Percentiles rank a stretch among this genome's conserved stretches.
Conservation (phyloP, 2,888 invertebrate genomes). For the Erpobdella octoculata region DNA sequence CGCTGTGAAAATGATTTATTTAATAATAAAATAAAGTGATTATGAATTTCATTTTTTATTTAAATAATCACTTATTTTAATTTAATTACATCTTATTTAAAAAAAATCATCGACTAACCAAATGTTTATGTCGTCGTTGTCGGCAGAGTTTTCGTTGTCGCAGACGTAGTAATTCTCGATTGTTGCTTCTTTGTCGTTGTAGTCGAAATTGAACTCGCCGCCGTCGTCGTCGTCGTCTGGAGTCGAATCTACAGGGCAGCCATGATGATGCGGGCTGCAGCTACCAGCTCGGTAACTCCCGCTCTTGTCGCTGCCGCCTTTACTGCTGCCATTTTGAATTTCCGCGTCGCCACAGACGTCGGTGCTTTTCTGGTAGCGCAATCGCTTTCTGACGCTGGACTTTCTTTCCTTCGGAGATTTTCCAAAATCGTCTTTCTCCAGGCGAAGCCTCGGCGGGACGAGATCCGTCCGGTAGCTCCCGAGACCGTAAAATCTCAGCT, state of each 20-base stretch:
- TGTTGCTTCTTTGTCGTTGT: neutral
- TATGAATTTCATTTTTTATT: too few relatives aligned
- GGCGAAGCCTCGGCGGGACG: neutral
- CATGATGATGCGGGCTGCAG: neutral
- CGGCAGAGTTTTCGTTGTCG: too few relatives aligned
- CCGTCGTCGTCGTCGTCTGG: neutral
- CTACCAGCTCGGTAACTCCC: too few relatives aligned
- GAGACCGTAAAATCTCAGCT: conserved; percentile 15
- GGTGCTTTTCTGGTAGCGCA: neutral
- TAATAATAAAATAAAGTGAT: too few relatives aligned
- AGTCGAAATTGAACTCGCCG: neutral
- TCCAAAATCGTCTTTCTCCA: neutral
- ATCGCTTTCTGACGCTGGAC: neutral
- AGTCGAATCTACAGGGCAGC: neutral
- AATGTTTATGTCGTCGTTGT: too few relatives aligned
- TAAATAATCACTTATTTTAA: too few relatives aligned
- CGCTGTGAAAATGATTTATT: too few relatives aligned
- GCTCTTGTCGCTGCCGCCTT: neutral
- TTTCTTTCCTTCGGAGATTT: neutral
- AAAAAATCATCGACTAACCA: too few relatives aligned
- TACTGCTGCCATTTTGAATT: too few relatives aligned
- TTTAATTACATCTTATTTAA: too few relatives aligned
- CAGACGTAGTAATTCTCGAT: too few relatives aligned
- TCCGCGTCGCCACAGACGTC: too few relatives aligned
- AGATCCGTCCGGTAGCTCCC: neutral